Evolutionary conservation across 2,888 invertebrate species (phyloP).

Genomic region (Teleogryllus oceanicus): DNA sequence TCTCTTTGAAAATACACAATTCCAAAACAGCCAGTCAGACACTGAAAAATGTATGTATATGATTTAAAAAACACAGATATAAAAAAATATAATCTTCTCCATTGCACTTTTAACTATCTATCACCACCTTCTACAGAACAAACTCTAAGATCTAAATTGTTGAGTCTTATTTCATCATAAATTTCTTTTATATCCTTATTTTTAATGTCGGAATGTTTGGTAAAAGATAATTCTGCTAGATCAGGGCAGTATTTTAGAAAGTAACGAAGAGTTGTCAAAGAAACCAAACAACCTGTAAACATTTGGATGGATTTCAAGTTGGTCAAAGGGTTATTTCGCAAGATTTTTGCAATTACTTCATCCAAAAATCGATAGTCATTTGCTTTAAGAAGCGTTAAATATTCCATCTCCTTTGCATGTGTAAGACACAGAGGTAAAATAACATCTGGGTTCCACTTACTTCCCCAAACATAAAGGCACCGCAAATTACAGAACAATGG

Average conservation of each 20-base stretch:
- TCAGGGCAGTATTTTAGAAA: slow-evolving; percentile 35
- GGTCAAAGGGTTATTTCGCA: slow-evolving; percentile 29
- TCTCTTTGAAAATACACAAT: background rate
- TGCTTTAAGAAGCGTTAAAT: slow-evolving; percentile 23
- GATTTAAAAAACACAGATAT: background rate
- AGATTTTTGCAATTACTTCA: slow-evolving; percentile 27
- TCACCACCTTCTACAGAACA: slow-evolving; percentile 22
- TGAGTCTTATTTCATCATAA: slow-evolving; percentile 32
- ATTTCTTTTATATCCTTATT: slow-evolving; percentile 32
- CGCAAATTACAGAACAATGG: slow-evolving; percentile 30
- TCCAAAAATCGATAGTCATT: slow-evolving; percentile 25
- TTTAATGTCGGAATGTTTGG: slow-evolving; percentile 26
- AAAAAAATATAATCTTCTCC: slow-evolving; percentile 6
- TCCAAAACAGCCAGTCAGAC: background rate
- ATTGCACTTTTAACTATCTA: background rate
- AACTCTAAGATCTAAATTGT: slow-evolving; percentile 36
- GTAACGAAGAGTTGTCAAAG: slow-evolving; percentile 28
- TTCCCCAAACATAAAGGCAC: slow-evolving; percentile 32
- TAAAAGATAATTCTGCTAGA: slow-evolving; percentile 32
- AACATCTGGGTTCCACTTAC: slow-evolving; percentile 29
- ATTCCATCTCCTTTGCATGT: slow-evolving; percentile 31
- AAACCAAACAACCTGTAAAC: slow-evolving; percentile 24
- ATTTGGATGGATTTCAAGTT: slow-evolving; percentile 29
- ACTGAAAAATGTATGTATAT: background rate
- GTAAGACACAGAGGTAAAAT: slow-evolving; percentile 31